phyloP scores from a whole-genome alignment of 2,797 vertebrate genomes.

The Gadopsis bispinosus region DNA sequence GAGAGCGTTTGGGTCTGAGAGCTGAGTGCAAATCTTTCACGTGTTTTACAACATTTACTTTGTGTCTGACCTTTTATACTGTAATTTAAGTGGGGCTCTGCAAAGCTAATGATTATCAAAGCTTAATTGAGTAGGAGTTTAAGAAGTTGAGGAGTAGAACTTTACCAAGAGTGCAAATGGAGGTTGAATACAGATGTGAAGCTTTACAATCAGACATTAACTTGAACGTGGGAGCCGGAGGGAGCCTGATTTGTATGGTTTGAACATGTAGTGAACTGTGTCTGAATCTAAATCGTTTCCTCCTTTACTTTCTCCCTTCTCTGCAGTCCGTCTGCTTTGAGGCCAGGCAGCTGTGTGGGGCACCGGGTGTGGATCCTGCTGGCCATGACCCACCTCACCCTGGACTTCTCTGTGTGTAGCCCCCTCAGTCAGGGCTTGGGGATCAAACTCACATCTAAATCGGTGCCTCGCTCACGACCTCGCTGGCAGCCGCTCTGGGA shows the following conservation, averaged over 20 bases:
- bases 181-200: conserved; percentile 49
- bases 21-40: conserved; percentile 51
- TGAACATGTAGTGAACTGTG: conserved; percentile 15
- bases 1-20: conserved; percentile 7
- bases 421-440: conserved; percentile 80
- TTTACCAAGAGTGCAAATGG: conserved; percentile 49
- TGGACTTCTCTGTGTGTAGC: conserved; percentile 86
- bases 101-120: conserved; percentile 68
- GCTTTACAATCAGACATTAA: conserved; percentile 24
- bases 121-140: conserved; percentile 63
- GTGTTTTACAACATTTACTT: conserved; percentile 67
- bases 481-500: conserved; percentile 82
- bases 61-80: conserved; percentile 70
- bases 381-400: conserved; percentile 86
- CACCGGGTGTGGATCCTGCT: conserved; percentile 87
- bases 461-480: conserved; percentile 78
- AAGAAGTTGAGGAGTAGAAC: conserved; percentile 56
- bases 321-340: conserved; percentile 82
- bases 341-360: conserved; percentile 81
- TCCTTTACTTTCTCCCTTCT: conserved; percentile 58
- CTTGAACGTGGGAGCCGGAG: neutral
- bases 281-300: conserved; percentile 38
- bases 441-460: conserved; percentile 80
- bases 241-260: conserved; percentile 27
- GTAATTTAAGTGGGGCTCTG: conserved; percentile 50